Conservation (phyloP, 2,797 vertebrate species). For the Gadopsis marmoratus region DNA sequence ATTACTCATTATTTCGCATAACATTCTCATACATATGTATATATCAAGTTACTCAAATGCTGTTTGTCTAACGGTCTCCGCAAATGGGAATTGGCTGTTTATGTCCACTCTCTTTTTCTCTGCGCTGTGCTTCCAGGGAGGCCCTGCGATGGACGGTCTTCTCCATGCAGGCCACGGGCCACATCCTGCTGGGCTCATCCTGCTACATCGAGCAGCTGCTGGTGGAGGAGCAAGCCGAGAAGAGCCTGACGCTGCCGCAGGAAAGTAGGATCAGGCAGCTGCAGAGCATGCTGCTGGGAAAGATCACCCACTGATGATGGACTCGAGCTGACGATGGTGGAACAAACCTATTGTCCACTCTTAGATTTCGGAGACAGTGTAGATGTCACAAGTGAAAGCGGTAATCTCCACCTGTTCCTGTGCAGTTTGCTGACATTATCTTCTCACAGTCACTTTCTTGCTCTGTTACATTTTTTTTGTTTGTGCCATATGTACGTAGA, state of each 20-base stretch:
- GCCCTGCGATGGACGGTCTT: constrained; percentile 90
- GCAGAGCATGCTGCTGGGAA: constrained; percentile 75
- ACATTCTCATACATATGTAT: neutral
- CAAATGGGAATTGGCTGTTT: neutral
- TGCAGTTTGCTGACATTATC: constrained; percentile 12
- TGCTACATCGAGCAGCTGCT: constrained; percentile 94
- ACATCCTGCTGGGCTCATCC: constrained; percentile 93
- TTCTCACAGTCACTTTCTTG: constrained; percentile 31
- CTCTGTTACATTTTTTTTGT: constrained; percentile 61
- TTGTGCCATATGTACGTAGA: constrained; percentile 1
- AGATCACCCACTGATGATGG: constrained; percentile 49
- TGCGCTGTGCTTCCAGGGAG: constrained; percentile 84
- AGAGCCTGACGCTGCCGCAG: constrained; percentile 63
- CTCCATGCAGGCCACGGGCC: constrained; percentile 94
- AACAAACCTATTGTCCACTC: constrained; percentile 10
- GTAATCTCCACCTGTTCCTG: constrained; percentile 12
- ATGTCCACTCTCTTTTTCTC: neutral
- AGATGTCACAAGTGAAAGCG: constrained; percentile 22
- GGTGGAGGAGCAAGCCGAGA: constrained; percentile 83
- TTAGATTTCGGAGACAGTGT: constrained; percentile 19
- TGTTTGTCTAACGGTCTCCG: neutral
- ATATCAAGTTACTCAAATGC: neutral
- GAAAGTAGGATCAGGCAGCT: constrained; percentile 73
- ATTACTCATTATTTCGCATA: neutral
- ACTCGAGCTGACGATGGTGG: neutral